phyloP scores from a whole-genome alignment of 2,888 invertebrate genomes.

The Apotomis turbidana region DNA sequence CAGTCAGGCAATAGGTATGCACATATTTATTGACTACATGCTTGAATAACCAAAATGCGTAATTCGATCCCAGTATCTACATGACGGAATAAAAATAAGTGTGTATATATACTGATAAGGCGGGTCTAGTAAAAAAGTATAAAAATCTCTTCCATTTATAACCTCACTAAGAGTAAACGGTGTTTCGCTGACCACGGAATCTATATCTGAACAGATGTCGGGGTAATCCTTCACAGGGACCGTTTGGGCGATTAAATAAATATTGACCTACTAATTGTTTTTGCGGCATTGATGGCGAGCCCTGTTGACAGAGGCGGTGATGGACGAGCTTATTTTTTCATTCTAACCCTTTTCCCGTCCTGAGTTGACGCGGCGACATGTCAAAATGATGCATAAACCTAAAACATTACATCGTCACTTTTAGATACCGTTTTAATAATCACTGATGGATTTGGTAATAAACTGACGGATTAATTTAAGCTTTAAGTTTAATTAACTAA shows the following conservation, averaged over 20 bases:
- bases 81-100: too few species aligned
- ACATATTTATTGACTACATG: too few species aligned
- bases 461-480: background rate
- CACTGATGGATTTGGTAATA: conserved; percentile 1
- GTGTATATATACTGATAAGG: too few species aligned
- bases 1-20: too few species aligned
- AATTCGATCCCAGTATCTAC: too few species aligned
- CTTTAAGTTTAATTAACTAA: too few species aligned
- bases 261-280: conserved; percentile 82
- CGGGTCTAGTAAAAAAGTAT: too few species aligned
- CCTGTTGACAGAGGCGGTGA: conserved; percentile 78
- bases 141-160: too few species aligned
- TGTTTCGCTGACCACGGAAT: conserved; percentile 21
- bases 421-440: conserved; percentile 24
- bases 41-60: too few species aligned
- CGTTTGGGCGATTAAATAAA: conserved; percentile 76
- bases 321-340: conserved; percentile 75
- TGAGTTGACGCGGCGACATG: conserved; percentile 62
- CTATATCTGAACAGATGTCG: conserved; percentile 49
- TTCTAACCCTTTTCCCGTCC: conserved; percentile 64
- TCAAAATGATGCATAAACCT: conserved; percentile 44
- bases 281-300: conserved; percentile 74
- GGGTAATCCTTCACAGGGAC: conserved; percentile 66
- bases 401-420: conserved; percentile 31
- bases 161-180: too few species aligned